phyloP scores from a whole-genome alignment of 2,113 vertebrate species.

The Sclerurus mexicanus region DNA sequence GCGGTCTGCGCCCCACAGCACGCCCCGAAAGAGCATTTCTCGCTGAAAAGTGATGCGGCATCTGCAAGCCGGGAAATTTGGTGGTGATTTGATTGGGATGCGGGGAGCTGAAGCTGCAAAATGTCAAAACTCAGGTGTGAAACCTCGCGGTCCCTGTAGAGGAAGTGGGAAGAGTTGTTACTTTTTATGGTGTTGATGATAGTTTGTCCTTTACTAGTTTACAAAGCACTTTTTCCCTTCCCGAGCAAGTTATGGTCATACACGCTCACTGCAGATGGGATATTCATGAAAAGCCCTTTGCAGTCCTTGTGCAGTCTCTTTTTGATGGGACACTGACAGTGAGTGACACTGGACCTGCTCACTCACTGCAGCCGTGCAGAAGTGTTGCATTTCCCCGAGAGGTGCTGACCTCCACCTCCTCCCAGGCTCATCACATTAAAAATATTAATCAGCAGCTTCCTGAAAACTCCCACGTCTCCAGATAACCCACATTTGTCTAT shows the following conservation, averaged over 20 bases:
- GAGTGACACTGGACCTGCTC: rapidly evolving
- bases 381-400: background rate
- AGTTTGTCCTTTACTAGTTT: background rate
- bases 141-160: background rate
- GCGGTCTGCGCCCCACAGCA: no score
- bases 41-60: rapidly evolving
- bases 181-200: background rate
- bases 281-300: background rate
- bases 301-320: rapidly evolving
- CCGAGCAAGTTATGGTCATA: rapidly evolving
- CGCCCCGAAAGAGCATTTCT: rapidly evolving
- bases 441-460: background rate
- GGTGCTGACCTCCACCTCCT: background rate
- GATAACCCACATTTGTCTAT: background rate
- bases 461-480: background rate
- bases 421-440: rapidly evolving
- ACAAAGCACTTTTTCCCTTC: background rate
- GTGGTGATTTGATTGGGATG: rapidly evolving
- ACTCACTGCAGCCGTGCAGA: background rate
- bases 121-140: background rate
- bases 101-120: background rate
- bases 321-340: rapidly evolving
- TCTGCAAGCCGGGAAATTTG: rapidly evolving
- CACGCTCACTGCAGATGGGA: rapidly evolving
- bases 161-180: no score